Evolutionary conservation across 2,888 invertebrate genomes (phyloP), one percentile per base, ranked within the genome.

Genomic region (Sceliomorpha sp.): DNA sequence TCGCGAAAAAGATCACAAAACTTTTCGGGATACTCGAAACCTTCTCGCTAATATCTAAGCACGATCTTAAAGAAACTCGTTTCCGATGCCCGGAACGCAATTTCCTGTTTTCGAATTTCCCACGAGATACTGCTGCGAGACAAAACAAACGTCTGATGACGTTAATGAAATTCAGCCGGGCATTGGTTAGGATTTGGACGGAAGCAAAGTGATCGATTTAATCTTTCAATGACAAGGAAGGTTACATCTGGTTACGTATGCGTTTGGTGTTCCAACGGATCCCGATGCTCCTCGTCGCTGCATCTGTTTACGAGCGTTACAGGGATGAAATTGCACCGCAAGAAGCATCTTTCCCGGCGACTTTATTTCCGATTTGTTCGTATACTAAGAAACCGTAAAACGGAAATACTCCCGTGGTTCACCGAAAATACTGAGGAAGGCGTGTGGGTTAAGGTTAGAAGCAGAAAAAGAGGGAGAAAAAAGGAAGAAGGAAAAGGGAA

Each of bases 1-100:
- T 85, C 82, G 75, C 72, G 68, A 70, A 70, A 70, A 78, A 74
- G 80, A 85, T 85, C 85, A 82, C 73, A 75, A 78, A 80, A 84
- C 74, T 82, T 77, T 78, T 66, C 62, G 42, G 59, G 69, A 70
- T 69, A 73, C 69, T 73, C 63, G 74, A 76, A 76, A 69, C 62
- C 70, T 58, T 68, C 58, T 51, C 44, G 59, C 56, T 37, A 42
- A 72, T 67, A 78, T 80, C 75, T 70, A 73, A 37, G 59, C 63
- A 40, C 64, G 76, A 81, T 77, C 73, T 74, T 66, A 74, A 77
- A 79, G 70, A 70, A 74, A 74, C 45, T 31, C 14, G 31, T 8
- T 24, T 27, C 7, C 14, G 39, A 24, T 13, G 70, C 76, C 74
- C 74, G 63, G 74, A 76, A 80, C 74, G 78, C 79, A 82, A 85